Evolutionary conservation across 1,140 invertebrate genomes (phyloP).

Genomic region (Habropoda laboriosa): DNA sequence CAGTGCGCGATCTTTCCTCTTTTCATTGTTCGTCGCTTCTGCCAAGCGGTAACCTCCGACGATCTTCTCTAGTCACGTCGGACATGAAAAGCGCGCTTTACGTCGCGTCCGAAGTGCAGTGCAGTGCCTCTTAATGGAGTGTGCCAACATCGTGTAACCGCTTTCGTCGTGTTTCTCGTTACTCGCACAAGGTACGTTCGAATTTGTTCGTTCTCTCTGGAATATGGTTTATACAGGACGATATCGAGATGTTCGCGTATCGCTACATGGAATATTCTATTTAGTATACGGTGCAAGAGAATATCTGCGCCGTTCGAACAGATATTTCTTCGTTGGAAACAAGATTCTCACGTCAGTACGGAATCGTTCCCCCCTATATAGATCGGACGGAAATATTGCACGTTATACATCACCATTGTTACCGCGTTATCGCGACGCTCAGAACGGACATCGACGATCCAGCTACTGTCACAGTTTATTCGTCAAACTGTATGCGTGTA

Average conservation of each 20-base stretch:
- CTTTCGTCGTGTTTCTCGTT: constrained; percentile 68
- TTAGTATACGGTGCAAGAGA: no score
- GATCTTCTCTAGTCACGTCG: constrained; percentile 34
- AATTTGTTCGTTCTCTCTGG: not conserved
- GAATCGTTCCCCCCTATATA: not conserved
- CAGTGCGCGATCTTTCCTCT: constrained; percentile 13
- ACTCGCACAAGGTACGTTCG: constrained; percentile 70
- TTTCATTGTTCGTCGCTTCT: constrained; percentile 13
- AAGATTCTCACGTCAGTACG: not conserved
- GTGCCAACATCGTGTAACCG: constrained; percentile 59
- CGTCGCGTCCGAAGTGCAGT: constrained; percentile 67
- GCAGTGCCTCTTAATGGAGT: constrained; percentile 73
- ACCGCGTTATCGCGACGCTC: not conserved
- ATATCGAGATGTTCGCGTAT: not conserved
- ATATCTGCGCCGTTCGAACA: no score
- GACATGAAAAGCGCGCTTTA: constrained; percentile 59
- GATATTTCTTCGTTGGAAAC: no score
- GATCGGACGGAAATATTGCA: not conserved
- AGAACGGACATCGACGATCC: not conserved
- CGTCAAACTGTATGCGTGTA: not conserved
- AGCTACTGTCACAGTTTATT: not conserved
- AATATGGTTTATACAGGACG: not conserved
- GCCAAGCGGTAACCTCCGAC: constrained; percentile 13
- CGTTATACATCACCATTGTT: not conserved
- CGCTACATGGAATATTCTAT: not conserved